Evolutionary conservation across 2,888 invertebrate species (phyloP).

Genomic region (Eristalis tenax): DNA sequence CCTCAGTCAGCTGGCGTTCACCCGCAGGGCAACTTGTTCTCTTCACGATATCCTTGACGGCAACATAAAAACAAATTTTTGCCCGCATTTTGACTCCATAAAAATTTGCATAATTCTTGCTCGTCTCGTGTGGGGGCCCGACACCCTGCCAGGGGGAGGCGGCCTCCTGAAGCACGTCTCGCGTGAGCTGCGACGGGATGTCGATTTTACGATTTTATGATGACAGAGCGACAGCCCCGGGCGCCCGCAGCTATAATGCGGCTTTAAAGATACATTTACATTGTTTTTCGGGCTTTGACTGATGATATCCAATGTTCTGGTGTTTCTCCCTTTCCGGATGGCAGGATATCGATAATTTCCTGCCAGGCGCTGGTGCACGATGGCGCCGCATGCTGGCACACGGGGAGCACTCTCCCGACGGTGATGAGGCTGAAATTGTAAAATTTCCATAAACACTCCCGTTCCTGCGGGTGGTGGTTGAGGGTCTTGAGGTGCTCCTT

Average conservation of each 20-base stretch:
- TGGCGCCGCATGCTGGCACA: background rate
- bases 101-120: conserved; percentile 63
- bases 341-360: conserved; percentile 65
- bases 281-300: conserved; percentile 62
- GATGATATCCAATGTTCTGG: conserved; percentile 60
- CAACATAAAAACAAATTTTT: conserved; percentile 61
- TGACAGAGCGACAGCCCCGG: conserved; percentile 40
- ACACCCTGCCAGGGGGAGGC: background rate
- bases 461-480: background rate
- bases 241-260: conserved; percentile 54
- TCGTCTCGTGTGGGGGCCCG: background rate
- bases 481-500: background rate
- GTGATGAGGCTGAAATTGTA: conserved; percentile 44
- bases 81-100: conserved; percentile 61
- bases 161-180: background rate
- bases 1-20: conserved; percentile 1
- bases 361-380: conserved; percentile 21
- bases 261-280: conserved; percentile 55
- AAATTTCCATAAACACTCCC: conserved; percentile 42
- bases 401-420: background rate
- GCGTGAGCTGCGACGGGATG: conserved; percentile 17
- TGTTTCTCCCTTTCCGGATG: background rate
- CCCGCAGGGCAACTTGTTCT: conserved; percentile 28
- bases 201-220: conserved; percentile 57
- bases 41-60: conserved; percentile 44